These are phyloP conservation scores for Aphrocallistes beatrix DNA, from an alignment of 37 sponge, comb jelly and placozoan genomes.

Conservation along the genomic window DNA sequence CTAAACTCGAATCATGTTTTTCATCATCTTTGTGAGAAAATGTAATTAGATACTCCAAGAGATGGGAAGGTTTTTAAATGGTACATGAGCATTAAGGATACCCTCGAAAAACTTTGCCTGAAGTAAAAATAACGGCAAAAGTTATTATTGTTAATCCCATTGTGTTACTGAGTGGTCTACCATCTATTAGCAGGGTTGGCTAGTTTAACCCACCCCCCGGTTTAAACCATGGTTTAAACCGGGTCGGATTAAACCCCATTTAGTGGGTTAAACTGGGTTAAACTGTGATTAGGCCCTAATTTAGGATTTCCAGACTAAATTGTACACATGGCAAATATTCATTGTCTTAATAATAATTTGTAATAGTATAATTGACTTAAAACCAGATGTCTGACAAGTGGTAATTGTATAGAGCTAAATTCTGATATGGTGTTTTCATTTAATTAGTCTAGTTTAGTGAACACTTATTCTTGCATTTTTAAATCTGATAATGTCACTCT, in stretches of 20 bases:
- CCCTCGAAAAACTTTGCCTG: no score
- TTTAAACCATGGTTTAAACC: conserved; percentile 5
- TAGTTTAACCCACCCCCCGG: conserved; percentile 2
- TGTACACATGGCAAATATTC: neutral
- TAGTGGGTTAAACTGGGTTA: conserved; percentile 19
- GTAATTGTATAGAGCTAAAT: neutral
- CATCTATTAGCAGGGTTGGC: conserved; percentile 12
- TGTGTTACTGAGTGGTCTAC: no score
- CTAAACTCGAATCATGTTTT: no score
- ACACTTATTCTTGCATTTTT: neutral
- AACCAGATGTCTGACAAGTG: neutral
- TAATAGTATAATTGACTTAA: neutral
- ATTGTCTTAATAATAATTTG: neutral
- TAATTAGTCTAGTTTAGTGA: neutral
- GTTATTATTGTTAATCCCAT: no score
- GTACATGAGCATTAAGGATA: no score
- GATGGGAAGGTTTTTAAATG: no score
- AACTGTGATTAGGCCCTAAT: neutral
- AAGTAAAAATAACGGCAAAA: no score
- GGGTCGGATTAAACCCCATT: neutral
- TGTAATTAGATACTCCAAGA: no score
- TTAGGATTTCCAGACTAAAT: neutral
- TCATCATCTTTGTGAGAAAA: no score
- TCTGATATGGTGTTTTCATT: neutral
- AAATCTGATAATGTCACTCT: neutral